Base-by-base conservation (phyloP, 2,113 vertebrate genomes). In the Sylvilagus bachmani region DNA sequence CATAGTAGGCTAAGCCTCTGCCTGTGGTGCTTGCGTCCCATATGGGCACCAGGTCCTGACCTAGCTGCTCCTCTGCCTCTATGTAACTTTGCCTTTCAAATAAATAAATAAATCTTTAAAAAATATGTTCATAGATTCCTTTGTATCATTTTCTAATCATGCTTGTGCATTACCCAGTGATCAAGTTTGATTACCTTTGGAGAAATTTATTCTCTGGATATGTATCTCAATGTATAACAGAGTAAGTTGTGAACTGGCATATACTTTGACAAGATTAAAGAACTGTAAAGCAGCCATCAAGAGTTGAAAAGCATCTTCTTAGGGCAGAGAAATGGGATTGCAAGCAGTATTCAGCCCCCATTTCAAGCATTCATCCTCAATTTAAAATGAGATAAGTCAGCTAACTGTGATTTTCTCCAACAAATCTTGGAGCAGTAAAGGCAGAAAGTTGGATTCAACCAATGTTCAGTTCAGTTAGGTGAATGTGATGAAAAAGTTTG, bases 281-380 rank as follows among this genome's bases (percentile, higher is more conserved):
- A 85, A 73, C 75, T 70, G 33, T 69, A 36, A 93, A 86, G 69
- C 69, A 38, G n/a, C 44, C 77, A 88, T 74, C 77, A 16, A 94
- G 25, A 88, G 24, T 14, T 62, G 62, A 64, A 84, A 94, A 55
- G 33, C 31, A 92, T 69, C 33, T 95, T 95, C 62, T 83, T 51
- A 8, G 36, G 53, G 33, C 24, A 94, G 94, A 95, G 16, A n/a
- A 33, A 22, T 55, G 67, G 10, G 62, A 25, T 85, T 55, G 14
- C 12, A 79, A 44, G 21, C 49, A 61, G 29, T n/a, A 36, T 62
- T 53, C 58, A 31, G 9, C 58, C 31, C 49, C 10, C 9, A 12
- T 62, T 86, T 86, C 49, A 78, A 53, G 64, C 38, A 78, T 82
- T 82, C 86, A n/a, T 82, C 74, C 44, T 55, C 22, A 74, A 79